Conservation (phyloP, 1,140 invertebrate genomes). For the Drosophila gunungcola region DNA sequence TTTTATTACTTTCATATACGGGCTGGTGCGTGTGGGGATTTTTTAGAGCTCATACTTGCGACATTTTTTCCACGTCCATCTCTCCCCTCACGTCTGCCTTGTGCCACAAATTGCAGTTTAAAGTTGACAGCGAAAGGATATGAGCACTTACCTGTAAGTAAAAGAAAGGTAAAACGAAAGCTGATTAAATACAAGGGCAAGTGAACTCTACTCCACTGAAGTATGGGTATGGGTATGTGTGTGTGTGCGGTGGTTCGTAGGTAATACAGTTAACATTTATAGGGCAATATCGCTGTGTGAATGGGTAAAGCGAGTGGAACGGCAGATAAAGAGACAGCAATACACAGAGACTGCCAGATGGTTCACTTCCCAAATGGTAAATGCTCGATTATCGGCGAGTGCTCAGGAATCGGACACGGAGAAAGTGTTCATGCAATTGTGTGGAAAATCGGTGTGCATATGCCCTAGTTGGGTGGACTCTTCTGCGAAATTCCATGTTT, state of each 20-base stretch:
- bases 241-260: slow-evolving; percentile 18
- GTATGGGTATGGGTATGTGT: background rate
- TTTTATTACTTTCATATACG: slow-evolving; percentile 73
- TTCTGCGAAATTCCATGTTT: background rate
- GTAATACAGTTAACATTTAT: slow-evolving; percentile 76
- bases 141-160: slow-evolving; percentile 79
- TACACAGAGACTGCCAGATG: slow-evolving; percentile 36
- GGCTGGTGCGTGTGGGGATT: slow-evolving; percentile 22
- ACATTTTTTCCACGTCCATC: slow-evolving; percentile 28
- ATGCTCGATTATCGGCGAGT: slow-evolving; percentile 57
- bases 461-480: background rate
- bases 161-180: slow-evolving; percentile 67
- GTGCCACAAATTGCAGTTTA: slow-evolving; percentile 71
- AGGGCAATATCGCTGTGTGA: slow-evolving; percentile 53
- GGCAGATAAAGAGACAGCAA: slow-evolving; percentile 32
- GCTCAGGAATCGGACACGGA: slow-evolving; percentile 34
- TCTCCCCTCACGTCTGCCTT: slow-evolving; percentile 7
- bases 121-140: slow-evolving; percentile 73
- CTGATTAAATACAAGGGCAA: slow-evolving; percentile 71
- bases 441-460: slow-evolving; percentile 15
- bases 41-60: slow-evolving; percentile 64
- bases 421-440: slow-evolving; percentile 20
- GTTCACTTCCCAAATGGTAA: slow-evolving; percentile 67
- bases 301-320: slow-evolving; percentile 44
- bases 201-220: slow-evolving; percentile 10